Evolutionary conservation across 2,797 vertebrate genomes (phyloP), one percentile per base, ranked within the genome.

Genomic region (Martes flavigula): DNA sequence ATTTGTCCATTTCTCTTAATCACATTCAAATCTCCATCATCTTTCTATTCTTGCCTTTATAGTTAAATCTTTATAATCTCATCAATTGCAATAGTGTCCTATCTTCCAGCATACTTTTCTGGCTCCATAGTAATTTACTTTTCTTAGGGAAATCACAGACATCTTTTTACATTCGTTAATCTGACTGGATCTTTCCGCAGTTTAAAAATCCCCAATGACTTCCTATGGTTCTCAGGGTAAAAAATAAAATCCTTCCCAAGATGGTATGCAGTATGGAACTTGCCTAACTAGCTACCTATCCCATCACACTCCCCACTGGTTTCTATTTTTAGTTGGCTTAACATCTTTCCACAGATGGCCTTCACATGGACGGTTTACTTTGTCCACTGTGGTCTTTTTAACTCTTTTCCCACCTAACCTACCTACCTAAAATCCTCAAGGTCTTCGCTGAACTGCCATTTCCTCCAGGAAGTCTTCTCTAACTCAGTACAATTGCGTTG

Each of bases 1-100:
- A 30, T 90, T 85, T 90, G 35, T 85, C n/a, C 70, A 89, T 85
- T 90, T 79, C 62, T 87, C 62, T 86, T 79, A 84, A 81, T 17
- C 64, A 79, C 66, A 73, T 9, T 81, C n/a, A 60, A 48, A 68
- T 82, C 27, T 89, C 27, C n/a, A 43, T 54, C 78, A 89, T 15
- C 25, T 60, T 92, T 68, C 70, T 83, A 78, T 38, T 21, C 21
- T 68, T 68, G 12, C 51, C 21, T 92, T 77, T 92, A 27, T 68
- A 54, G 48, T 88, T 82, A 87, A 87, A 62, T 51, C 56, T 64
- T 72, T 23, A 73, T 82, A 62, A 84, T 84, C 12, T 68, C 40
- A 70, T 35, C n/a, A 70, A 23, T 35, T 70, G 70, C 8, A 93
- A 70, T 84, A 35, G 21, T 23, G 54, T 82, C 35, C 35, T 84